phyloP scores from a whole-genome alignment of 2,113 vertebrate species.

The Albula goreensis region DNA sequence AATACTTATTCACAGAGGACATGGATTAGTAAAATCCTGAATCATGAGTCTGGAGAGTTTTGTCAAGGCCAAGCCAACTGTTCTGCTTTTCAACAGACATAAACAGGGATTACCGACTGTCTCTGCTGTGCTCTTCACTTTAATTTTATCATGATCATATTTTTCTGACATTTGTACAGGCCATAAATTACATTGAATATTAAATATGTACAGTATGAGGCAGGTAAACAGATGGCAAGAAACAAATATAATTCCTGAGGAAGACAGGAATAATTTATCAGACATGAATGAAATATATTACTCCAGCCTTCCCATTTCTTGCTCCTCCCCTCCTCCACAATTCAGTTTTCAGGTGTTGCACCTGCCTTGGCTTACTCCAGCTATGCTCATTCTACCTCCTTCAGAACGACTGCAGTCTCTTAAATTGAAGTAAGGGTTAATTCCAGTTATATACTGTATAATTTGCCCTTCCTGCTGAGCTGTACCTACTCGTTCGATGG shows the following conservation, averaged over 20 bases:
- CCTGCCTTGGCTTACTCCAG: neutral
- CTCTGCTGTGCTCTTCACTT: neutral
- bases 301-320: neutral
- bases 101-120: neutral
- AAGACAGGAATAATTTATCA: neutral
- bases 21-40: neutral
- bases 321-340: neutral
- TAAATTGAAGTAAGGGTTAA: conserved; percentile 4
- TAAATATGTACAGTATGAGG: neutral
- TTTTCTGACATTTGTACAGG: neutral
- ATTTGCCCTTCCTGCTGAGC: neutral
- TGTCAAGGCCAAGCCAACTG: neutral
- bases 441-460: conserved; percentile 4
- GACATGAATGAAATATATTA: neutral
- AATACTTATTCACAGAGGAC: neutral
- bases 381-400: neutral
- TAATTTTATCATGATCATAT: neutral
- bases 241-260: neutral
- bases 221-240: neutral
- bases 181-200: neutral
- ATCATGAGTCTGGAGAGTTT: neutral
- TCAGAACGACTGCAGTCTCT: neutral
- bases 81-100: neutral
- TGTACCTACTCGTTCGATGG: neutral
- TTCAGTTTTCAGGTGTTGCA: neutral